Conservation (phyloP, 2,113 vertebrate species). For the Zosterops japonicus region DNA sequence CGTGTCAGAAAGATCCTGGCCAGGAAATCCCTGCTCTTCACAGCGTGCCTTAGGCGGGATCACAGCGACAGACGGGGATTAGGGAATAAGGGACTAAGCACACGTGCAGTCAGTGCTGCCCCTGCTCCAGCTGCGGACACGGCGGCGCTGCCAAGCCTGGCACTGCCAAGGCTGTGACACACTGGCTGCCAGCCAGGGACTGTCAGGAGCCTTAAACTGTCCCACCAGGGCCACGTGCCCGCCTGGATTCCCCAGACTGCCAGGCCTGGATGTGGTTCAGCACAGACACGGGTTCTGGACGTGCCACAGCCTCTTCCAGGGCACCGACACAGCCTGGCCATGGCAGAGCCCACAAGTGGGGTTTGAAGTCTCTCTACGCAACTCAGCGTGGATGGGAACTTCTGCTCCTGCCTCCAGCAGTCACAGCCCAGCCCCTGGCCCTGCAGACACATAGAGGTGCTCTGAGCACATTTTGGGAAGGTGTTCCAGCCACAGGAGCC, state of each 20-base stretch:
- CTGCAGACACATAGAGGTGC: not conserved
- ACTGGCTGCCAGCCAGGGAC: not conserved
- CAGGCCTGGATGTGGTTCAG: not conserved
- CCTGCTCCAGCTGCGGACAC: accelerated
- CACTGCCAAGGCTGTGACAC: not conserved
- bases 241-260: accelerated
- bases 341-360: not conserved
- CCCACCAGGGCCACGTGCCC: not conserved
- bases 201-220: not conserved
- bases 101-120: accelerated
- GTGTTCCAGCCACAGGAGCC: not conserved
- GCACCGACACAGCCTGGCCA: not conserved
- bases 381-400: not conserved
- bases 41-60: not conserved
- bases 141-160: accelerated
- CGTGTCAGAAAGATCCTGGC: not conserved
- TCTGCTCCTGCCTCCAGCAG: not conserved
- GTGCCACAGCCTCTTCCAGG: not conserved
- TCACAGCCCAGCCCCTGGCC: not conserved
- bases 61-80: accelerated
- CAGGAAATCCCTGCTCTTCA: not conserved
- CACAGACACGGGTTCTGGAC: accelerated
- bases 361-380: no score
- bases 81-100: not conserved
- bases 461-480: not conserved